Percentiles rank a stretch among this genome's conserved stretches.
Conservation (phyloP, 2,797 vertebrate genomes). For the Borostomias antarcticus region DNA sequence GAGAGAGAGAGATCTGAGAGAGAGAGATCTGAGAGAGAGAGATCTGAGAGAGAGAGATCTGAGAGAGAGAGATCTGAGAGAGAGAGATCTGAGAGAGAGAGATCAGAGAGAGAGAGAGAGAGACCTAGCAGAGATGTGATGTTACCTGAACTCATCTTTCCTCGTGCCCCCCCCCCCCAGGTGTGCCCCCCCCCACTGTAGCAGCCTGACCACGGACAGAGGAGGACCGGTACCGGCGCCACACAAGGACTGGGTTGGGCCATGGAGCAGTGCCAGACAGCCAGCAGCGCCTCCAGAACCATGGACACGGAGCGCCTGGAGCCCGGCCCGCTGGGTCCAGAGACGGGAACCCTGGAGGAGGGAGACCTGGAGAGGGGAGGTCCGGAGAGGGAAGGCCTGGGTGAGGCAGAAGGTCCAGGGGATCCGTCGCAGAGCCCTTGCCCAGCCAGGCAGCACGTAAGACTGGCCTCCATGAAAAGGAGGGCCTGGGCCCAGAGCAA, state of each 20-base stretch:
- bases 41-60: too few species aligned
- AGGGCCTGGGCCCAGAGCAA: slow-evolving; percentile 86
- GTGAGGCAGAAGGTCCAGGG: not conserved
- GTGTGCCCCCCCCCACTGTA: slow-evolving; percentile 34
- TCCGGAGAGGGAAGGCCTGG: not conserved
- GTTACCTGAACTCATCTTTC: not conserved
- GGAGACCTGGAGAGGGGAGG: not conserved
- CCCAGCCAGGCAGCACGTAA: slow-evolving; percentile 56
- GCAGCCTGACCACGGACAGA: not conserved
- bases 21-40: too few species aligned
- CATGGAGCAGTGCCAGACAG: slow-evolving; percentile 70
- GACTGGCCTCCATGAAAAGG: slow-evolving; percentile 74
- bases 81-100: too few species aligned
- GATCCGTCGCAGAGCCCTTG: not conserved
- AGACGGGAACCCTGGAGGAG: not conserved
- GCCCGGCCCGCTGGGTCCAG: not conserved
- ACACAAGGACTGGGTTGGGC: slow-evolving; percentile 1
- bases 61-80: too few species aligned
- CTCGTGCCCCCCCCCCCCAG: slow-evolving; percentile 21
- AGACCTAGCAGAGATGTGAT: not conserved
- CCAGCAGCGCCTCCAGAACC: slow-evolving; percentile 15
- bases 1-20: too few species aligned
- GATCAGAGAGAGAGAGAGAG: too few species aligned
- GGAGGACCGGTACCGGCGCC: not conserved
- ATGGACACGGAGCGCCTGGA: not conserved